A percentile compares a stretch with the other conserved stretches of the same genome.
These are phyloP conservation scores for Meriones unguiculatus DNA, from an alignment of 2,113 vertebrate genomes.

Conservation along the genomic window DNA sequence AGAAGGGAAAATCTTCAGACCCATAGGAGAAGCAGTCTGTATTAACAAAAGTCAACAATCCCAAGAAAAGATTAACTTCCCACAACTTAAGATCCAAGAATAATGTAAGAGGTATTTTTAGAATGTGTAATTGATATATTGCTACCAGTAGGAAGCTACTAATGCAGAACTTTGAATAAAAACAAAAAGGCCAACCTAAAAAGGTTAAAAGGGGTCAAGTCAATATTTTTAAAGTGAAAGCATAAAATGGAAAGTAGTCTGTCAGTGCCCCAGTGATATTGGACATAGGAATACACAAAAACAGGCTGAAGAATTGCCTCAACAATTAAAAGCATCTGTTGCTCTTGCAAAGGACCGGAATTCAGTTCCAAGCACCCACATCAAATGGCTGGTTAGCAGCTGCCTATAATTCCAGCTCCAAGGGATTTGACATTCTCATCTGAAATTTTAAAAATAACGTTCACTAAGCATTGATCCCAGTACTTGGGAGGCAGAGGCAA, in stretches of 20 bases:
- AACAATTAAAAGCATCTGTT: too few species aligned
- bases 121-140: neutral
- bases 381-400: neutral
- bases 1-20: neutral
- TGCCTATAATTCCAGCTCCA: neutral
- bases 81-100: neutral
- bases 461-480: neutral
- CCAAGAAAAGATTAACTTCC: neutral
- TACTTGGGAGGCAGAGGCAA: neutral
- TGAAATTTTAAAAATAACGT: neutral
- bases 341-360: neutral
- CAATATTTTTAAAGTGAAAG: conserved; percentile 25
- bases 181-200: neutral
- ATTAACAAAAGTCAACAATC: neutral
- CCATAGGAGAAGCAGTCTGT: neutral
- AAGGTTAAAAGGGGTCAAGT: neutral
- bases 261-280: neutral
- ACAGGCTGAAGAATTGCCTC: neutral
- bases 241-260: neutral
- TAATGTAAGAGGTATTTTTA: neutral
- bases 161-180: neutral
- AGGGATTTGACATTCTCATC: neutral
- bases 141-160: neutral
- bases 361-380: neutral
- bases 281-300: neutral